Evolutionary conservation across 2,113 vertebrate genomes (phyloP).

Genomic region (Lophura nycthemera): DNA sequence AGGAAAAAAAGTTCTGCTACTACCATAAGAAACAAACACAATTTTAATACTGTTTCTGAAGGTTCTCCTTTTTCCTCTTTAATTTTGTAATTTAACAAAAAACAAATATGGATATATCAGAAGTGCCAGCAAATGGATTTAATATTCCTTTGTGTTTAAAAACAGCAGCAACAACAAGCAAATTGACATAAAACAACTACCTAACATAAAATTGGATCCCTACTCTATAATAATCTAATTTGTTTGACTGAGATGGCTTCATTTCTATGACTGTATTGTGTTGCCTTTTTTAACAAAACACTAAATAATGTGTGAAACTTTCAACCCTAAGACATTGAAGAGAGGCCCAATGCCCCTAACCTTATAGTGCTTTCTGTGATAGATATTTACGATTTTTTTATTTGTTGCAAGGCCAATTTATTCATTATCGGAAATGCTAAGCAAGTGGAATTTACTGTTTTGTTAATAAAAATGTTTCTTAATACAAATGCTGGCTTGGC

Average conservation of each 20-base stretch:
- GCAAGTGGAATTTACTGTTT: slow-evolving; percentile 91
- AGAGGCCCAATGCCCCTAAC: slow-evolving; percentile 78
- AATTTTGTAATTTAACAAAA: slow-evolving; percentile 63
- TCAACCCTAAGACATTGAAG: slow-evolving; percentile 77
- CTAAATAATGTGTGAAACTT: slow-evolving; percentile 81
- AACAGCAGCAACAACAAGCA: slow-evolving; percentile 52
- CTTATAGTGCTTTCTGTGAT: slow-evolving; percentile 87
- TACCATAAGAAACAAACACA: slow-evolving; percentile 48
- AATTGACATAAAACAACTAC: slow-evolving; percentile 66
- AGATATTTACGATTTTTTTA: slow-evolving; percentile 83
- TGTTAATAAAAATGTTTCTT: slow-evolving; percentile 93
- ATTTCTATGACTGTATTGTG: slow-evolving; percentile 84
- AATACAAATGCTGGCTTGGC: slow-evolving; percentile 78
- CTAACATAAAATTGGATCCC: slow-evolving; percentile 78
- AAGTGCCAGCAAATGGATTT: slow-evolving; percentile 75
- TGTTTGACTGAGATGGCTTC: slow-evolving; percentile 83
- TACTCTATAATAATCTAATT: slow-evolving; percentile 79
- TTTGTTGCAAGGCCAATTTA: slow-evolving; percentile 90
- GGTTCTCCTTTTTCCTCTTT: slow-evolving; percentile 74
- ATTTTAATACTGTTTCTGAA: slow-evolving; percentile 67
- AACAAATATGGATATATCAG: slow-evolving; percentile 69
- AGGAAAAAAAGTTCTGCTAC: slow-evolving; percentile 41
- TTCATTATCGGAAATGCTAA: slow-evolving; percentile 91
- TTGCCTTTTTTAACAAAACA: slow-evolving; percentile 83
- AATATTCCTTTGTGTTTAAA: slow-evolving; percentile 68